Percentiles rank a stretch among this genome's conserved stretches.
Evolutionary conservation across 1,140 invertebrate species (phyloP).

Genomic region (Drosophila ohnishii): DNA sequence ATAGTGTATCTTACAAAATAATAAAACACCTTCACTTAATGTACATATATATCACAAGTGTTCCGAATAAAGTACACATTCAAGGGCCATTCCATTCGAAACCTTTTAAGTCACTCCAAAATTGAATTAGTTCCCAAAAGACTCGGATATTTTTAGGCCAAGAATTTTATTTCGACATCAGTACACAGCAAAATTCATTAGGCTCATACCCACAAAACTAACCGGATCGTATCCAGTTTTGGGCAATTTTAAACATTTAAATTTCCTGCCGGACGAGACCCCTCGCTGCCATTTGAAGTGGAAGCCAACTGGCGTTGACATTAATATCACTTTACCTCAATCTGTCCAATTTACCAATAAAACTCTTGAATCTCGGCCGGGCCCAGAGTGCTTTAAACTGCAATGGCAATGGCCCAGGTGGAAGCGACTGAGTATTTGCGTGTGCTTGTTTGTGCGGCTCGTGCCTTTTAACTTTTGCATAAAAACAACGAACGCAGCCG

Average conservation of each 20-base stretch:
- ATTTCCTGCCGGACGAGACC: slow-evolving; percentile 9
- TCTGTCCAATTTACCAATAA: slow-evolving; percentile 81
- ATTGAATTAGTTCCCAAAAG: neutral
- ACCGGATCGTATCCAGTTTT: slow-evolving; percentile 14
- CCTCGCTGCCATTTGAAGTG: slow-evolving; percentile 2
- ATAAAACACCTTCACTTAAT: neutral
- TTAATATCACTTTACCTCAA: slow-evolving; percentile 77
- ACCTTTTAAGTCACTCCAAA: neutral
- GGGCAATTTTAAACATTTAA: slow-evolving; percentile 21
- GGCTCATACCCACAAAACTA: slow-evolving; percentile 2
- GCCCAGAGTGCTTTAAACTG: slow-evolving; percentile 64
- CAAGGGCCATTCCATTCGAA: neutral
- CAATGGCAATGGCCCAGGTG: slow-evolving; percentile 52
- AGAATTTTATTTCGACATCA: slow-evolving; percentile 5
- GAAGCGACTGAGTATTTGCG: slow-evolving; percentile 38
- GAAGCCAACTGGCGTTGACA: slow-evolving; percentile 39
- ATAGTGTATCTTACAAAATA: neutral
- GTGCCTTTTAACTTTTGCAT: slow-evolving; percentile 75
- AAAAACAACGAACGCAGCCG: slow-evolving; percentile 69
- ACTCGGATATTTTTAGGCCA: neutral
- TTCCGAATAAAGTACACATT: neutral
- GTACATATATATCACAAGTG: neutral
- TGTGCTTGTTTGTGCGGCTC: slow-evolving; percentile 43
- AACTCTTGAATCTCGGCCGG: slow-evolving; percentile 60
- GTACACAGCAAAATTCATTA: slow-evolving; percentile 8